These are phyloP conservation scores for Myotis lucifugus DNA, from an alignment of 2,113 vertebrate species.

Conservation along the genomic window DNA sequence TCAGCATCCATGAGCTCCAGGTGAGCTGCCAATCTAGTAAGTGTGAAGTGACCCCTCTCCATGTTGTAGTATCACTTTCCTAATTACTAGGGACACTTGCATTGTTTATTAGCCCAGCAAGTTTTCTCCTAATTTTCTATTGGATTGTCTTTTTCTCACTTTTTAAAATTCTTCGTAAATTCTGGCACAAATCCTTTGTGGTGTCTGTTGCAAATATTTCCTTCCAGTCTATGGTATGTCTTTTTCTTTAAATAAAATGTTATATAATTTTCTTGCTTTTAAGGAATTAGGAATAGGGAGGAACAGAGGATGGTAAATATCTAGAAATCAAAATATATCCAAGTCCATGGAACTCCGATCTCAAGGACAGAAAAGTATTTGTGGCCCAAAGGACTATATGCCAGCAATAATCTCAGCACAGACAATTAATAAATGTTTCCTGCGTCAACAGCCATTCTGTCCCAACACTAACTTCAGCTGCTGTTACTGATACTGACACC, in stretches of 20 bases:
- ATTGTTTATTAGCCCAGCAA: background rate
- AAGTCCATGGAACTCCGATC: background rate
- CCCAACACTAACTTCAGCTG: background rate
- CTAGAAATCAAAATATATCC: background rate
- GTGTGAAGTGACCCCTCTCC: background rate
- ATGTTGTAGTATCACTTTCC: background rate
- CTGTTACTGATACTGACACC: background rate
- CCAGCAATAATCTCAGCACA: background rate
- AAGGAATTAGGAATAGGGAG: background rate
- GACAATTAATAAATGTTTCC: background rate
- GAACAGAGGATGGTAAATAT: background rate
- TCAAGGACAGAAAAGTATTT: background rate
- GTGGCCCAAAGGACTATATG: background rate
- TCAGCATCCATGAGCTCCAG: background rate
- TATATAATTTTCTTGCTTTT: background rate
- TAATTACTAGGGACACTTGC: background rate
- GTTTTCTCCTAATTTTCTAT: background rate
- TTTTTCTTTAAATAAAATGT: background rate
- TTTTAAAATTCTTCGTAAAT: conserved; percentile 11
- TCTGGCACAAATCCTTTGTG: background rate
- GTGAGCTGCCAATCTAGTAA: background rate
- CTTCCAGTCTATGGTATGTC: background rate
- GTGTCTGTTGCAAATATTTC: conserved; percentile 11
- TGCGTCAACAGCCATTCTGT: background rate
- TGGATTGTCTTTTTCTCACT: background rate